Evolutionary conservation across 2,113 vertebrate genomes (phyloP), one percentile per base, ranked within the genome.

Genomic region (Spea multiplicata): DNA sequence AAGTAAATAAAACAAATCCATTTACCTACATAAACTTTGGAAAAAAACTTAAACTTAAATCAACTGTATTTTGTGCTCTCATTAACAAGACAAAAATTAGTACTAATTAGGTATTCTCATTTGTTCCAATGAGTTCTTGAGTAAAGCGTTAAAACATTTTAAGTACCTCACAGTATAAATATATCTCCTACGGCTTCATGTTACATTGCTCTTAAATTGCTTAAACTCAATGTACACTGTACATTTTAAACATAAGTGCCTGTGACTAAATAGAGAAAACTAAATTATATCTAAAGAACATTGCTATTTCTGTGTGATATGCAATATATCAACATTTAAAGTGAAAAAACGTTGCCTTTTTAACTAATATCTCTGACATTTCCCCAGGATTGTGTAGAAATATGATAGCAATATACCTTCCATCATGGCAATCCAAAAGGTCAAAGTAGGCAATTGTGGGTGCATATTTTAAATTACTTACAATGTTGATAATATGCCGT

Each of bases 11-110:
- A 76, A 69, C 53, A 49, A 16, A 70, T 52, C 10, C 69, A 69
- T 59, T 53, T 76, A 76, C 66, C 66, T 62, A 70, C 52, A 76
- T 76, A 76, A 76, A 76, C 75, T 61, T 76, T 61, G n/a, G 69
- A 46, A 61, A 61, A n/a, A 66, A 8, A 59, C 14, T 76, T 44
- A 76, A 9, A 65, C 44, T 76, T 67, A 67, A 16, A 67, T 67
- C 74, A 8, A 17, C 55, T 66, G 66, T 76, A 76, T 46, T 66
- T 17, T 67, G 66, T 76, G 64, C 50, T 62, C 65, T 76, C 45
- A 49, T 68, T 76, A 46, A 59, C 46, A 61, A 69, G 53, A 17
- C 49, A 76, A 44, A n/a, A 69, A 61, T 76, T 59, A 76, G 59
- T 12, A 68, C 44, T 47, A 76, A 76, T 76, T 76, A 76, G 74